Percentiles rank a stretch among this genome's conserved stretches.
Conservation (phyloP, 2,113 vertebrate species). For the Candoia aspera region DNA sequence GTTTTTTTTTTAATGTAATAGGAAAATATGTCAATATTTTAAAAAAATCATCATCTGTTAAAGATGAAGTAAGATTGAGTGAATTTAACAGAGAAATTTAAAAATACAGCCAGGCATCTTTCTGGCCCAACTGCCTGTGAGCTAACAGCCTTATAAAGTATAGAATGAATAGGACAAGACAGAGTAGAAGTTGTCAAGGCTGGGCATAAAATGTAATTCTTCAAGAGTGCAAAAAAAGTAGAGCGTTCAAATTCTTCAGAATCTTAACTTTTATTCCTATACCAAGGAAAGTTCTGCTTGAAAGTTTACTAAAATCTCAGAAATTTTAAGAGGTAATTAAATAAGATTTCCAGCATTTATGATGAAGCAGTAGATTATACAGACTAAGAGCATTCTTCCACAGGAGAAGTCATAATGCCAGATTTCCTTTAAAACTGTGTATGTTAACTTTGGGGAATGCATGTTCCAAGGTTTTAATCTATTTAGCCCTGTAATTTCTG, state of each 20-base stretch:
- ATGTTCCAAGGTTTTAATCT: not conserved
- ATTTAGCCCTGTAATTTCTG: not conserved
- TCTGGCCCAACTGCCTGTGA: not conserved
- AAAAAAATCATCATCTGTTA: not conserved
- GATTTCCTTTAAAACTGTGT: not conserved
- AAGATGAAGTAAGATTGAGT: not conserved
- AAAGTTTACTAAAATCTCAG: not conserved
- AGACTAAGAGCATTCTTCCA: not conserved
- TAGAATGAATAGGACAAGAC: not conserved
- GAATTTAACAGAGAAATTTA: not conserved
- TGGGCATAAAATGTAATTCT: not conserved
- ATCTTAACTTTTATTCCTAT: not conserved
- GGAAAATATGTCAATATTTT: not conserved
- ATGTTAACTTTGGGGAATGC: not conserved
- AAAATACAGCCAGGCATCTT: not conserved
- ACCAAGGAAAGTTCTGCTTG: not conserved
- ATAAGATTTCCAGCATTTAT: not conserved
- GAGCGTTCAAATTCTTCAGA: not conserved
- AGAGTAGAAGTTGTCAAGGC: not conserved
- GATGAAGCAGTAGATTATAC: not conserved
- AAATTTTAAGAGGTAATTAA: not conserved
- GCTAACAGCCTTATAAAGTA: not conserved
- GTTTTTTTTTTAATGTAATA: not conserved
- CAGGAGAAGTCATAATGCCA: not conserved
- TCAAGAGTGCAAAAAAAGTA: not conserved